Conservation (phyloP, 2,797 vertebrate genomes). For the Crenichthys baileyi region DNA sequence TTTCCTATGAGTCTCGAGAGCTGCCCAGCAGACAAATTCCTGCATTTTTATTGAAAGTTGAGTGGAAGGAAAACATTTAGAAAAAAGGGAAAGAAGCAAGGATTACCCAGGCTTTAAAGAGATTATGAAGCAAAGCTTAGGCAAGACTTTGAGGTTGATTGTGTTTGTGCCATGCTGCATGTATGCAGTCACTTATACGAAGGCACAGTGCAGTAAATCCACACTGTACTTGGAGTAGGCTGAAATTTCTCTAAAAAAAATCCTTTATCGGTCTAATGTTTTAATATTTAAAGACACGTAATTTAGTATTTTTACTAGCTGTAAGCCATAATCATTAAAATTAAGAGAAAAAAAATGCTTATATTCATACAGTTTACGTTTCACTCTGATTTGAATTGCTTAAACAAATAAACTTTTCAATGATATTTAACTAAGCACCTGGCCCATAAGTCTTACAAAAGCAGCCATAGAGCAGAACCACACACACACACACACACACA, state of each 20-base stretch:
- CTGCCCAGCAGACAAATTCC: neutral
- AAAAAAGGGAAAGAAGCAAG: neutral
- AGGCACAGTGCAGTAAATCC: neutral
- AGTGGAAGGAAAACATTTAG: neutral
- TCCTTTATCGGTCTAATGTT: neutral
- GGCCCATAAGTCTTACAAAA: neutral
- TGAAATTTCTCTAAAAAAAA: neutral
- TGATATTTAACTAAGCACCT: neutral
- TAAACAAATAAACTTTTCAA: neutral
- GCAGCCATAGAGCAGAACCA: neutral
- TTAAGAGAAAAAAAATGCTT: neutral
- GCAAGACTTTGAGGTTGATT: neutral
- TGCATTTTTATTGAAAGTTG: neutral
- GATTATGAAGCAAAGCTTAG: neutral
- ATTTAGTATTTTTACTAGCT: neutral
- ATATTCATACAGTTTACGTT: neutral
- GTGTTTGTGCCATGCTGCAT: neutral
- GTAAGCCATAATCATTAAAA: no score
- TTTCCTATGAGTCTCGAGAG: neutral
- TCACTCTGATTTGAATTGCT: neutral
- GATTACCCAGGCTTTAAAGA: neutral
- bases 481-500: constrained; percentile 9
- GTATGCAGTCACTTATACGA: neutral
- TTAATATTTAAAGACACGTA: neutral
- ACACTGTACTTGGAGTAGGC: neutral